A percentile compares a stretch with the other conserved stretches of the same genome.
Evolutionary conservation across 2,113 vertebrate genomes (phyloP).

Genomic region (Gila orcuttii): DNA sequence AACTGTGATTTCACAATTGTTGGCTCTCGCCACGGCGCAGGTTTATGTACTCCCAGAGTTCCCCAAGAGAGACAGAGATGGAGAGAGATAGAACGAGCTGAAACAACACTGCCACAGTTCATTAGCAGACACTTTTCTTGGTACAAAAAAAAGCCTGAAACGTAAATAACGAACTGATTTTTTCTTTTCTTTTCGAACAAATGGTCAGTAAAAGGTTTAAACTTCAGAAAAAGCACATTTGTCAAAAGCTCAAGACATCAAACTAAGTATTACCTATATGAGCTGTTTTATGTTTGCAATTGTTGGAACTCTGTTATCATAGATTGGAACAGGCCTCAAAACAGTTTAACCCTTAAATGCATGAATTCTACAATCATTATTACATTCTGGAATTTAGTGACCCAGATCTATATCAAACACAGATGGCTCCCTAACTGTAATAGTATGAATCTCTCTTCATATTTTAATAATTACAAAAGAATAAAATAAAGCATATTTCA

Average conservation of each 20-base stretch:
- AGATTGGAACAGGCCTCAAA: not conserved
- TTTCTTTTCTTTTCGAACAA: not conserved
- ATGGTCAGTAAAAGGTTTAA: not conserved
- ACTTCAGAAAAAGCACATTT: not conserved
- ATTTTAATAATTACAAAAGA: no score
- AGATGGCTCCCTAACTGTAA: no score
- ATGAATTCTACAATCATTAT: no score
- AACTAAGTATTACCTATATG: not conserved
- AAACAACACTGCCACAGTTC: conserved; percentile 40
- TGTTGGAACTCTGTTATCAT: conserved; percentile 1
- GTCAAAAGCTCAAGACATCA: not conserved
- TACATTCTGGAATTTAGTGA: no score
- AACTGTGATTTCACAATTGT: conserved; percentile 61
- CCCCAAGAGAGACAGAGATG: conserved; percentile 32
- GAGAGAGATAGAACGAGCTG: conserved; percentile 22
- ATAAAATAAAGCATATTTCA: no score
- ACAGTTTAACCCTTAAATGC: not conserved
- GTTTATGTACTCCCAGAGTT: conserved; percentile 7
- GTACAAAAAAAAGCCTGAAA: conserved; percentile 12
- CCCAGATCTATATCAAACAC: no score
- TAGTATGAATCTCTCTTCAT: no score
- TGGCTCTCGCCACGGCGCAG: conserved; percentile 6
- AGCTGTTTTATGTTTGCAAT: not conserved
- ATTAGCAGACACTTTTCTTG: conserved; percentile 30
- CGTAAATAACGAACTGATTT: not conserved